These are phyloP conservation scores for Caranx melampygus DNA, from an alignment of 2,113 vertebrate genomes.

Conservation along the genomic window DNA sequence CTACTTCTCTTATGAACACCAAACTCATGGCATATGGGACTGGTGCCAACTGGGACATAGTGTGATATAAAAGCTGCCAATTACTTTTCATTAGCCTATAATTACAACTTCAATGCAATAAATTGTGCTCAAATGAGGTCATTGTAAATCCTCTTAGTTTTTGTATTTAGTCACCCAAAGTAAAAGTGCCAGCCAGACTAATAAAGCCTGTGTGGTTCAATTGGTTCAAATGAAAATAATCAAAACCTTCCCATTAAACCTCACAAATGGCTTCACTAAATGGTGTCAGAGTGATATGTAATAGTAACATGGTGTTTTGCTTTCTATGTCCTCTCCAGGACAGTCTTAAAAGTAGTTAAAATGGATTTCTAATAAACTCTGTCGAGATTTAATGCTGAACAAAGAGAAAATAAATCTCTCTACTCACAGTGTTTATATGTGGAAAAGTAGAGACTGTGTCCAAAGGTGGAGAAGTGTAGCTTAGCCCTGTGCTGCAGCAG, in stretches of 20 bases:
- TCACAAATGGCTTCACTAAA: too few relatives aligned
- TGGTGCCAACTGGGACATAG: constrained; percentile 58
- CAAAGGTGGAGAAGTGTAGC: constrained; percentile 10
- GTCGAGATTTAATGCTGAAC: not conserved
- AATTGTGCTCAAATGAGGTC: not conserved
- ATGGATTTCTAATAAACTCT: not conserved
- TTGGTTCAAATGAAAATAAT: not conserved
- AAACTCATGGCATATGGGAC: constrained; percentile 34
- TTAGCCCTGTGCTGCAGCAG: constrained; percentile 37
- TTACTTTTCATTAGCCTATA: not conserved
- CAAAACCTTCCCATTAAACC: not conserved
- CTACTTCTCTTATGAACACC: constrained; percentile 73
- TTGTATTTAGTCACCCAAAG: not conserved
- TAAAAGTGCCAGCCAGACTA: not conserved
- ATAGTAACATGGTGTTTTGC: too few relatives aligned
- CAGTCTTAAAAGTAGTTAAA: not conserved
- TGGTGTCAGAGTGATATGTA: too few relatives aligned
- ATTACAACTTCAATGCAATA: not conserved
- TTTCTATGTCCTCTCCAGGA: not conserved
- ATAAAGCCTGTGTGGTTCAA: not conserved
- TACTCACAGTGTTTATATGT: constrained; percentile 71
- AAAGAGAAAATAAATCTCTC: not conserved
- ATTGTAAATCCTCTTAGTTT: not conserved
- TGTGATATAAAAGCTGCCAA: not conserved
- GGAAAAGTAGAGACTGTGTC: constrained; percentile 26